phyloP scores from a whole-genome alignment of 2,113 vertebrate species.

The Eretmochelys imbricata region DNA sequence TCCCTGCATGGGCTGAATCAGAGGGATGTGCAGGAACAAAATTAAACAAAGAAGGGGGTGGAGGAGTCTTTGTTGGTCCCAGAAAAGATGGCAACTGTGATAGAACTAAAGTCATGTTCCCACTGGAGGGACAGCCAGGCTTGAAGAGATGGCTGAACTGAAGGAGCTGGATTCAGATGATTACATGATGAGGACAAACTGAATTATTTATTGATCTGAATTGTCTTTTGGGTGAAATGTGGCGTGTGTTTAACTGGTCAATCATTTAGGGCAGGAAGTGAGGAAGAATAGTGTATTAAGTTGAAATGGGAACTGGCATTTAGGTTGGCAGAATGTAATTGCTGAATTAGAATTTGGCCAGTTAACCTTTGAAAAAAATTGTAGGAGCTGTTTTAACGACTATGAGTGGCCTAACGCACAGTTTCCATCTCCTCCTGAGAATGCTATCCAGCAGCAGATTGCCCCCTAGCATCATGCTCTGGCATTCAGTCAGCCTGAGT shows the following conservation, averaged over 20 bases:
- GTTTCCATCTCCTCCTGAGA: not conserved
- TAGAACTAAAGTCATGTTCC: not conserved
- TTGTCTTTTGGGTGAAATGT: not conserved
- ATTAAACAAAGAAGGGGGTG: not conserved
- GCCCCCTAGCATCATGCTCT: not conserved
- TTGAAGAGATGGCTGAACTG: not conserved
- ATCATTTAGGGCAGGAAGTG: not conserved
- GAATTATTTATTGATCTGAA: not conserved
- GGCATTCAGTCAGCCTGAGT: not conserved
- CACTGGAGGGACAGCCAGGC: not conserved
- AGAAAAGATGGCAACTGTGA: not conserved
- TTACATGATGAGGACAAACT: not conserved
- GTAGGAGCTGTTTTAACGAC: too few species aligned
- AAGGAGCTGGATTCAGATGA: not conserved
- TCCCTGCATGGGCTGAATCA: not conserved
- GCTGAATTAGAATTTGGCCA: not conserved
- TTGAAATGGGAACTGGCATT: not conserved
- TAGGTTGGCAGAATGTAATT: not conserved
- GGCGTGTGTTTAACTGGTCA: not conserved
- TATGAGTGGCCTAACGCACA: not conserved
- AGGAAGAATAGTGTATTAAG: not conserved
- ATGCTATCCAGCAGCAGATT: not conserved
- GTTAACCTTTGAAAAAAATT: not conserved
- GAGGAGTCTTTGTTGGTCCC: not conserved
- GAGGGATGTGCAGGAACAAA: not conserved